Evolutionary conservation across 2,113 vertebrate species (phyloP).

Genomic region (Microtus ochrogaster): DNA sequence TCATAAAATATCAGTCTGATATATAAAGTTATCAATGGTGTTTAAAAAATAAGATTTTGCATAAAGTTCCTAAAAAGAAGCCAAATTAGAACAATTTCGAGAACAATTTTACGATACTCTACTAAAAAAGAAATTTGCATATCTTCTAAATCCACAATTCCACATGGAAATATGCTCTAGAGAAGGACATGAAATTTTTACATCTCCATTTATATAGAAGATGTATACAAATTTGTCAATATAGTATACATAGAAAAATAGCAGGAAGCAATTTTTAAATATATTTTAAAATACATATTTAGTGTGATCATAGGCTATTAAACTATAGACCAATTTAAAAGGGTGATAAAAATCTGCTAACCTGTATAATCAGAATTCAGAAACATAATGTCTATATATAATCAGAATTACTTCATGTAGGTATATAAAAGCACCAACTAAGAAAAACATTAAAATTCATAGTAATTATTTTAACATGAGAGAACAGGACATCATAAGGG

Average conservation of each 20-base stretch:
- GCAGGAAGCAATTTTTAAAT: conserved; percentile 17
- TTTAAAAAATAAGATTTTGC: neutral
- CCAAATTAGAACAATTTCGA: neutral
- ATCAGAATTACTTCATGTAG: neutral
- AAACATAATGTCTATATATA: conserved; percentile 11
- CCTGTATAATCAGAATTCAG: neutral
- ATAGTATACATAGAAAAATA: neutral
- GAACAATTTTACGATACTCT: conserved; percentile 16
- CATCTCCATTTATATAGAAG: neutral
- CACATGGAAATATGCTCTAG: neutral
- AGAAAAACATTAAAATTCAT: conserved; percentile 23
- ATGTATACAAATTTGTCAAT: conserved; percentile 11
- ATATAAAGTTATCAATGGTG: neutral
- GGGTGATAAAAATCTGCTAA: conserved; percentile 8
- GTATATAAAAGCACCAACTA: conserved; percentile 11
- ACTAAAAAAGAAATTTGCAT: neutral
- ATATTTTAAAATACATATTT: neutral
- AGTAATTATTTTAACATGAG: neutral
- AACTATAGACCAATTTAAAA: neutral
- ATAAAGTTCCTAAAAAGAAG: conserved; percentile 8
- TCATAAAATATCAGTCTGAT: conserved; percentile 14
- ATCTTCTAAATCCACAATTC: conserved; percentile 4
- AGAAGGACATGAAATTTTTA: neutral
- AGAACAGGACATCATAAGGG: neutral
- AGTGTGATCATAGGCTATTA: neutral